Evolutionary conservation across 2,888 invertebrate genomes (phyloP), one percentile per base, ranked within the genome.

Genomic region (Drosophila buzzatii): DNA sequence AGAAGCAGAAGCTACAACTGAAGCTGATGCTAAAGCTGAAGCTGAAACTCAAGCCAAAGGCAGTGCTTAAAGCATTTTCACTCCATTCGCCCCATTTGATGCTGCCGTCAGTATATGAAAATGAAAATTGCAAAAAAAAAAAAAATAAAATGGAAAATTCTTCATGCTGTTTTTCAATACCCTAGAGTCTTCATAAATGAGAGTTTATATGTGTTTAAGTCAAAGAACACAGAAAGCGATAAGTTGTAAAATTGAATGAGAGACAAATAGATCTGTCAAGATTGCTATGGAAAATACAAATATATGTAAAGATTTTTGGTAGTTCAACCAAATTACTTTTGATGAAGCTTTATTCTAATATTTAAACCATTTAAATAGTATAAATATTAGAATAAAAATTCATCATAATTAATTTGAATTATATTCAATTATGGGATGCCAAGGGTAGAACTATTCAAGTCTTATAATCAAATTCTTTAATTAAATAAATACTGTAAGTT

Each of bases 101-200:
- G 61, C 37, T 42, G 67, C 53, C 57, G 57, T 57, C 68, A 76
- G 73, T 80, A 80, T 85, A 82, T 89, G 69, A 87, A 89, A 89
- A 85, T 80, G 69, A 85, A 85, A 85, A 85, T 78, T 75, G 76
- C 66, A 68, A 82, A 79, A 76, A 80, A 18, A 49, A 49, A 31
- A 68, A 82, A 79, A 76, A 80, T 12, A 49, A 49, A 31, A 77
- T 77, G 67, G 73, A 67, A 73, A 73, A 81, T 63, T 79, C 60
- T 41, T 64, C 63, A 4, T 39, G 42, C 41, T 27, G 44, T 59
- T 57, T 39, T 62, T n/a, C 20, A 41, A 51, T 64, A 42, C 61
- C 33, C 64, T 60, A 7, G 2, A 27, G 7, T 7, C 4, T 12
- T 20, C 0, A 14, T 1, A 14, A 14, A 23, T 7, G 7, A 23